Evolutionary conservation across 2,888 invertebrate genomes (phyloP).

Genomic region (Drosophila lacicola): DNA sequence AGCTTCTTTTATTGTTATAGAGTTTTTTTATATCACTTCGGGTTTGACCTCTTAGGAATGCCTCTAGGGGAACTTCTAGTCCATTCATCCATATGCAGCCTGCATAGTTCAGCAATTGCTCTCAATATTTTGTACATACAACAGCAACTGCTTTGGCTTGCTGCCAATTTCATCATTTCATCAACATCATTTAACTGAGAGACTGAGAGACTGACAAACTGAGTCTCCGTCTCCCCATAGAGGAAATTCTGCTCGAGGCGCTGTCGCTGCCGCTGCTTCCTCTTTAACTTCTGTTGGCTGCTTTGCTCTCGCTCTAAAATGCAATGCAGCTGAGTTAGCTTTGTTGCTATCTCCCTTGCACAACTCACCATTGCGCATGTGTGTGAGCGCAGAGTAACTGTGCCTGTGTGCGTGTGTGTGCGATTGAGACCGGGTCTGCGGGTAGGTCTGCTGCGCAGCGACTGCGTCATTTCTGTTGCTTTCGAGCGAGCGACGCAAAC

Average conservation of each 20-base stretch:
- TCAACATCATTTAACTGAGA: slow-evolving; percentile 25
- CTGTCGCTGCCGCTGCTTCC: slow-evolving; percentile 9
- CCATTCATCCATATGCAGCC: slow-evolving; percentile 16
- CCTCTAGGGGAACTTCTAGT: slow-evolving; percentile 3
- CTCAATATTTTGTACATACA: slow-evolving; percentile 38
- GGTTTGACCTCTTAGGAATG: slow-evolving; percentile 20
- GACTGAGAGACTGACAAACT: slow-evolving; percentile 18
- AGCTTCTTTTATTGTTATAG: neutral
- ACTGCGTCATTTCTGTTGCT: slow-evolving; percentile 77
- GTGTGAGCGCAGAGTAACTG: slow-evolving; percentile 11
- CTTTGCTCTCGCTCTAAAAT: slow-evolving; percentile 54
- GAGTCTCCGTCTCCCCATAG: slow-evolving; percentile 17
- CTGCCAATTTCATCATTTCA: slow-evolving; percentile 56
- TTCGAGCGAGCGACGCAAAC: slow-evolving; percentile 69
- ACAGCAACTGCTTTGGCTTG: slow-evolving; percentile 30
- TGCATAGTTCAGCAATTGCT: slow-evolving; percentile 26
- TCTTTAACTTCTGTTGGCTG: slow-evolving; percentile 31
- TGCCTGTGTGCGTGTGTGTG: slow-evolving; percentile 10
- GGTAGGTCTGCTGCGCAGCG: slow-evolving; percentile 47
- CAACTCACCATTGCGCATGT: slow-evolving; percentile 33
- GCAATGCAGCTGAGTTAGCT: slow-evolving; percentile 33
- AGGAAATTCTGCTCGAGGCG: slow-evolving; percentile 38
- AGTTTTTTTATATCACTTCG: slow-evolving; percentile 5
- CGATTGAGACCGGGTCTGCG: slow-evolving; percentile 28
- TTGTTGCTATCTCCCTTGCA: slow-evolving; percentile 43